A percentile compares a stretch with the other conserved stretches of the same genome.
Evolutionary conservation across 2,888 invertebrate genomes (phyloP).

Genomic region (Epinotia brunnichana): DNA sequence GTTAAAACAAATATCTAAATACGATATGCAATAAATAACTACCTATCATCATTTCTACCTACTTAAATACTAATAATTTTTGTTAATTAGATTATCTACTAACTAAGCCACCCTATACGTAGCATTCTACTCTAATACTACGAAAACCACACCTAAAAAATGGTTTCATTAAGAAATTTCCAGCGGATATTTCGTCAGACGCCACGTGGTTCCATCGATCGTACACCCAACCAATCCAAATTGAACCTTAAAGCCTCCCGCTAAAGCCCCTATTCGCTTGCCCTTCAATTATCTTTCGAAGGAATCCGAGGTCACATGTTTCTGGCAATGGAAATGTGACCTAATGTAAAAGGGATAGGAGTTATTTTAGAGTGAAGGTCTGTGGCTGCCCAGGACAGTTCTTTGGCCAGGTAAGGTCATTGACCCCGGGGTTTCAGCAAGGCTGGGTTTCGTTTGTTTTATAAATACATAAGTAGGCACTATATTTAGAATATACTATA

Average conservation of each 20-base stretch:
- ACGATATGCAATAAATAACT: background rate
- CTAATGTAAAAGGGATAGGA: conserved; percentile 1
- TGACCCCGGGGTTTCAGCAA: conserved; percentile 22
- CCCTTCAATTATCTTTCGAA: background rate
- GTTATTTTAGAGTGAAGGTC: conserved; percentile 16
- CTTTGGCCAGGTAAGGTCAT: background rate
- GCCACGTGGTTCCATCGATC: conserved; percentile 55
- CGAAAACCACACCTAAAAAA: conserved; percentile 30
- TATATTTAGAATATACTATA: background rate
- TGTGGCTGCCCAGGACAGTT: background rate
- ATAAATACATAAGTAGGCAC: background rate
- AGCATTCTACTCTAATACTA: conserved; percentile 4
- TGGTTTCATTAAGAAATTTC: conserved; percentile 40
- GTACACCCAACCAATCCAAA: conserved; percentile 21
- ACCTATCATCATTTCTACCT: background rate
- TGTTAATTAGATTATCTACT: background rate
- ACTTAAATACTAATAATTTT: background rate
- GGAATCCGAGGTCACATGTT: conserved; percentile 15
- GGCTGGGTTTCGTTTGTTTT: background rate
- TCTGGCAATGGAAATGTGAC: conserved; percentile 6
- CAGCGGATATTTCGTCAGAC: conserved; percentile 32
- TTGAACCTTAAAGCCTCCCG: background rate
- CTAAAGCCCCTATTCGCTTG: background rate
- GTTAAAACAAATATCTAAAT: background rate
- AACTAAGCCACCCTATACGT: background rate